Percentiles rank a stretch among this genome's conserved stretches.
These are phyloP conservation scores for Saccostrea echinata DNA, from an alignment of 1,140 invertebrate genomes.

Conservation along the genomic window DNA sequence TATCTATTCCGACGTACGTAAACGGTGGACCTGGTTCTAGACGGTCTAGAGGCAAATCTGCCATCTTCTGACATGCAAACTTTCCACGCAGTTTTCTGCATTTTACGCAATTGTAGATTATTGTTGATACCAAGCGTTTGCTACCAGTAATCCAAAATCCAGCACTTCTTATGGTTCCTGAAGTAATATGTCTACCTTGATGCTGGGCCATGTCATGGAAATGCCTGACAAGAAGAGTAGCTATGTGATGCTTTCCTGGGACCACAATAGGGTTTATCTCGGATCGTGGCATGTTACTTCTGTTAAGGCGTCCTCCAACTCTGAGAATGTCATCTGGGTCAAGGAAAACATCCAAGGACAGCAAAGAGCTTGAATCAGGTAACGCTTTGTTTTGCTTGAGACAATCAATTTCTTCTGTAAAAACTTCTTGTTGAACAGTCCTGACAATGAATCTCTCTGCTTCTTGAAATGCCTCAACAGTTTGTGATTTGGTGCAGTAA, in stretches of 20 bases:
- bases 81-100: slow-evolving; percentile 34
- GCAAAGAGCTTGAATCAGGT: neutral
- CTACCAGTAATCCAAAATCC: slow-evolving; percentile 3
- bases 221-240: neutral
- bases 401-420: neutral
- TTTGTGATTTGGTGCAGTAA: neutral
- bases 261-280: neutral
- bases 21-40: slow-evolving; percentile 26
- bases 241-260: slow-evolving; percentile 16
- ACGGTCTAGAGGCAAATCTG: slow-evolving; percentile 49
- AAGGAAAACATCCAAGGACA: neutral
- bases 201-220: neutral
- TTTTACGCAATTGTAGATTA: slow-evolving; percentile 38
- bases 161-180: neutral
- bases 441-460: neutral
- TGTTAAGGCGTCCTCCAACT: slow-evolving; percentile 14
- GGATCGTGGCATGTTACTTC: neutral
- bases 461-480: neutral
- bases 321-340: slow-evolving; percentile 3
- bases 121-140: neutral
- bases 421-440: neutral
- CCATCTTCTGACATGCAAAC: slow-evolving; percentile 44
- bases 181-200: neutral
- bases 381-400: neutral
- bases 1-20: slow-evolving; percentile 40